Conservation (phyloP, 2,888 invertebrate species). For the Automeris io region DNA sequence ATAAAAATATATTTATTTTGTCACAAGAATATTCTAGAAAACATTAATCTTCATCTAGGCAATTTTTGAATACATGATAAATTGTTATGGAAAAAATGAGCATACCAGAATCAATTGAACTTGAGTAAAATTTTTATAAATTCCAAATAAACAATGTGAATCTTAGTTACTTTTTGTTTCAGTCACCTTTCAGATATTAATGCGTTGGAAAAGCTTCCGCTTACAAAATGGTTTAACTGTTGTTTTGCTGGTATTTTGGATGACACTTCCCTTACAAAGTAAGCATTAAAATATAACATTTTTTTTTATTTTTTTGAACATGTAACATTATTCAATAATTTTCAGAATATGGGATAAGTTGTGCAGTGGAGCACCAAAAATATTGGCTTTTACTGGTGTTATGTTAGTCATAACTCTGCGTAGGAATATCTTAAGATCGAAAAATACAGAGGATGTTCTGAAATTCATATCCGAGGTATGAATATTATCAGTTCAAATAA, state of each 20-base stretch:
- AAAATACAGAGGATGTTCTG: conserved; percentile 76
- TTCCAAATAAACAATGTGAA: not conserved
- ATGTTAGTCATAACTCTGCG: conserved; percentile 84
- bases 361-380: conserved; percentile 89
- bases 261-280: conserved; percentile 87
- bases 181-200: conserved; percentile 81
- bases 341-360: conserved; percentile 93
- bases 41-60: no score
- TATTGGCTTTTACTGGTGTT: conserved; percentile 86
- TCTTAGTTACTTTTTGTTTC: conserved; percentile 26
- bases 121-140: no score
- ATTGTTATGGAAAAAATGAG: no score
- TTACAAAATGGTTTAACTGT: conserved; percentile 87
- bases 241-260: conserved; percentile 90
- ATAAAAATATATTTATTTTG: no score
- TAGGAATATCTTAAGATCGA: conserved; percentile 80
- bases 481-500: no score
- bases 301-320: not conserved
- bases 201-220: conserved; percentile 80
- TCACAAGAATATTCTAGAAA: no score
- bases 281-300: conserved; percentile 20
- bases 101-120: no score
- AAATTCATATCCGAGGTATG: conserved; percentile 80
- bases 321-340: conserved; percentile 16
- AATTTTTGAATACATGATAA: no score